Percentiles rank a stretch among this genome's conserved stretches.
Evolutionary conservation across 1,140 invertebrate genomes (phyloP).

Genomic region (Macrostomum lignano): DNA sequence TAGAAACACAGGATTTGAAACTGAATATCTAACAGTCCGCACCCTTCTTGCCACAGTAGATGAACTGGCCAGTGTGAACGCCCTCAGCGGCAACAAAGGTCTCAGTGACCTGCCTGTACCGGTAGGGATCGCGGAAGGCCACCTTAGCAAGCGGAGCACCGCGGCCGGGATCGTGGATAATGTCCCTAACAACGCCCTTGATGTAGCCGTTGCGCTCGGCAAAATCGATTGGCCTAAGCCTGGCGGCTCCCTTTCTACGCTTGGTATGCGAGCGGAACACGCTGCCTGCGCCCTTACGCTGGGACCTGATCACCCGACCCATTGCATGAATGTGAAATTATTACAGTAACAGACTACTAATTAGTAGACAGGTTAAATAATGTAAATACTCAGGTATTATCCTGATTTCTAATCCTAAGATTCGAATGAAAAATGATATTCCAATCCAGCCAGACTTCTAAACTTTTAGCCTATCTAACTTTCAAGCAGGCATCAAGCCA

Average conservation of each 20-base stretch:
- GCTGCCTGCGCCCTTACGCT: constrained; percentile 89
- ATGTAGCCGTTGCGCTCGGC: constrained; percentile 93
- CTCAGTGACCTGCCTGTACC: constrained; percentile 77
- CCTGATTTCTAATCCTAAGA: too few relatives aligned
- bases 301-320: constrained; percentile 94
- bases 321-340: too few relatives aligned
- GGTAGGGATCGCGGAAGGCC: constrained; percentile 88
- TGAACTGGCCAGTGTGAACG: constrained; percentile 93
- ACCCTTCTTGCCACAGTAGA: constrained; percentile 99
- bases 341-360: too few relatives aligned
- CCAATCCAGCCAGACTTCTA: too few relatives aligned
- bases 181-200: constrained; percentile 90
- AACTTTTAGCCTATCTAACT: too few relatives aligned
- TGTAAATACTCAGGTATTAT: too few relatives aligned
- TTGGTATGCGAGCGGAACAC: constrained; percentile 90
- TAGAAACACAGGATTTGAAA: too few relatives aligned
- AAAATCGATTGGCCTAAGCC: constrained; percentile 72
- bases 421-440: too few relatives aligned
- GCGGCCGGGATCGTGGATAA: constrained; percentile 91
- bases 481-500: too few relatives aligned
- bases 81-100: constrained; percentile 90
- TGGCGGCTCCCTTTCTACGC: constrained; percentile 84
- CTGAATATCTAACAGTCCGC: too few relatives aligned
- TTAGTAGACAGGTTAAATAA: too few relatives aligned
- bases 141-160: constrained; percentile 85